phyloP scores from a whole-genome alignment of 2,797 vertebrate genomes.

The Furcifer pardalis region DNA sequence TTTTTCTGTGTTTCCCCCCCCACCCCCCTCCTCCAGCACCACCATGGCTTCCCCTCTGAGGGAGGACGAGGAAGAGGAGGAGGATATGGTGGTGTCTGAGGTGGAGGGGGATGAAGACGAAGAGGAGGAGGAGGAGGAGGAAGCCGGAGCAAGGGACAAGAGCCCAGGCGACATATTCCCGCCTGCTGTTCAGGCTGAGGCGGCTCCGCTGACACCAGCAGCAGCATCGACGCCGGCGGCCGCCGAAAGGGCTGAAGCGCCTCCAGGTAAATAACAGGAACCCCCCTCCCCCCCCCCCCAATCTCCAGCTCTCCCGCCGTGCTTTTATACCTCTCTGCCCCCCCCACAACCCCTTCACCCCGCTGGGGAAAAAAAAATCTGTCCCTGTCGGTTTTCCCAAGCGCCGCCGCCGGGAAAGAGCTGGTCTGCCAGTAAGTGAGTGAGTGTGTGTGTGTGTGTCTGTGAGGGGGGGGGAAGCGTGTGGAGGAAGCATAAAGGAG shows the following conservation, averaged over 20 bases:
- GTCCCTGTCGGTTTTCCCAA: background rate
- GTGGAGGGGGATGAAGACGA: conserved; percentile 59
- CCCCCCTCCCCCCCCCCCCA: conserved; percentile 11
- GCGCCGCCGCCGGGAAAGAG: background rate
- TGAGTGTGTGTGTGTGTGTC: no score
- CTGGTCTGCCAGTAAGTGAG: no score
- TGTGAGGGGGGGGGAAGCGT: no score
- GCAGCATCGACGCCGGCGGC: conserved; percentile 77
- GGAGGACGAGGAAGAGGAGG: conserved; percentile 63
- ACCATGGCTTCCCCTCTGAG: conserved; percentile 59
- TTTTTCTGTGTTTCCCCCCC: background rate
- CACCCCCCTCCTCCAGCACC: background rate
- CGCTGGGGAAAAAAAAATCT: background rate
- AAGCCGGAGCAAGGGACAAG: background rate
- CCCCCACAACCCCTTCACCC: background rate
- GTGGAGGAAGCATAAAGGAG: no score
- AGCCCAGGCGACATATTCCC: conserved; percentile 11
- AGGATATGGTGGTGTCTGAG: conserved; percentile 68
- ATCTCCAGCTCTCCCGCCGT: conserved; percentile 1
- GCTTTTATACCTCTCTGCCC: conserved; percentile 27
- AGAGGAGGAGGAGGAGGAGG: conserved; percentile 44
- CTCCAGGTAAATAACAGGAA: conserved; percentile 39
- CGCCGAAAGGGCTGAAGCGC: conserved; percentile 71
- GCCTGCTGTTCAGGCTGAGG: conserved; percentile 56
- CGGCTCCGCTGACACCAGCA: conserved; percentile 69